phyloP scores from a whole-genome alignment of 2,888 invertebrate genomes.

The Drosophila putrida region DNA sequence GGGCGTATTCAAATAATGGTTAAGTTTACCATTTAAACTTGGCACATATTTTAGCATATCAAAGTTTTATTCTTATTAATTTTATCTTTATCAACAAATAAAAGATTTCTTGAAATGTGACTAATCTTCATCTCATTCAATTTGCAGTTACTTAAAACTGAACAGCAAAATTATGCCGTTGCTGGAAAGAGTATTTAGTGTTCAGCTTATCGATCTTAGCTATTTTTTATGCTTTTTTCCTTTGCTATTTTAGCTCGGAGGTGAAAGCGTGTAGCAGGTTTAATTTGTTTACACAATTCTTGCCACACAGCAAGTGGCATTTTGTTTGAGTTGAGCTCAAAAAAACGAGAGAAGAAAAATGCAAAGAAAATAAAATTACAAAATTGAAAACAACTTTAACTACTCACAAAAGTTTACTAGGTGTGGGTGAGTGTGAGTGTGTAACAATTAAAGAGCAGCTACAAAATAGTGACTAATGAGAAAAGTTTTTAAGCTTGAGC shows the following conservation, averaged over 20 bases:
- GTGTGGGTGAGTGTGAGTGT: slow-evolving; percentile 42
- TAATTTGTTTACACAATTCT: slow-evolving; percentile 77
- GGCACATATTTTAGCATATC: not conserved
- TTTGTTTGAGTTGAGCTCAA: slow-evolving; percentile 45
- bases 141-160: too few species aligned
- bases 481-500: slow-evolving; percentile 64
- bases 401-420: slow-evolving; percentile 45
- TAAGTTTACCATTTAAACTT: too few species aligned
- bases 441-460: slow-evolving; percentile 76
- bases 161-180: not conserved
- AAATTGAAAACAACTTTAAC: slow-evolving; percentile 65
- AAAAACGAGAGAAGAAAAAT: slow-evolving; percentile 23
- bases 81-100: not conserved
- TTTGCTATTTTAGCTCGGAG: slow-evolving; percentile 11
- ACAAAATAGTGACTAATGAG: slow-evolving; percentile 80
- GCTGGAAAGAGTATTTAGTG: not conserved
- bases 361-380: slow-evolving; percentile 21
- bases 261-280: slow-evolving; percentile 40
- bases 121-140: too few species aligned
- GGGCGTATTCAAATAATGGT: not conserved
- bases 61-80: too few species aligned
- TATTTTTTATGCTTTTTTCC: slow-evolving; percentile 7
- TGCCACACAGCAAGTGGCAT: slow-evolving; percentile 27
- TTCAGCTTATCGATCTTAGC: not conserved
- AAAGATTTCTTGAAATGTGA: not conserved